A percentile compares a stretch with the other conserved stretches of the same genome.
phyloP scores from a whole-genome alignment of 35 echinoderm and acorn worm genomes.

The Chiridota heheva region DNA sequence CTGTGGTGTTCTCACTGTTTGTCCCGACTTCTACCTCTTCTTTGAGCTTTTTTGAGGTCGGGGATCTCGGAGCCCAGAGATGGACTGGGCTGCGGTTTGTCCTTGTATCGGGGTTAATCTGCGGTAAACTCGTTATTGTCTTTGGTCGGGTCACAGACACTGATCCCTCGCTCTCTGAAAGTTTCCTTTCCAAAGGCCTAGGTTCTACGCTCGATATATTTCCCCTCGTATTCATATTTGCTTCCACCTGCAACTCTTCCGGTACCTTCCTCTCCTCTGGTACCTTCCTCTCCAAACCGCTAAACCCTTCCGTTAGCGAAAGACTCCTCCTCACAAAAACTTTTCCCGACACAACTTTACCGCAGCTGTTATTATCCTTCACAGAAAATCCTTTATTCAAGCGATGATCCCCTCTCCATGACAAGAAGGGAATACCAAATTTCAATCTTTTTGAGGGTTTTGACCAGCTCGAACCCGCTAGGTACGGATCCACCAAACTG shows the following conservation, averaged over 20 bases:
- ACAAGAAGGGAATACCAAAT: slow-evolving; percentile 32
- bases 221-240: too few species aligned
- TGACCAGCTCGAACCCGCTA: not conserved
- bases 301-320: slow-evolving; percentile 29
- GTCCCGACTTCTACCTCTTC: not conserved
- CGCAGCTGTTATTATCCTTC: slow-evolving; percentile 33
- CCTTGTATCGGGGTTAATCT: not conserved
- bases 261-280: too few species aligned
- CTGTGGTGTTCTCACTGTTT: slow-evolving; percentile 48
- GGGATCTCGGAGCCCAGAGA: slow-evolving; percentile 33
- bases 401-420: slow-evolving; percentile 23
- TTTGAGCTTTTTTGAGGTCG: slow-evolving; percentile 10
- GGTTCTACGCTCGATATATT: too few species aligned
- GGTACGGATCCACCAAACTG: not conserved
- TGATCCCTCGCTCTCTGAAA: too few species aligned
- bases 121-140: not conserved
- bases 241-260: too few species aligned
- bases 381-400: slow-evolving; percentile 14
- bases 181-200: too few species aligned
- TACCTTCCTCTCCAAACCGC: too few species aligned
- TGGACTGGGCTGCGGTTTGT: slow-evolving; percentile 46
- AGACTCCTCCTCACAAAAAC: slow-evolving; percentile 13
- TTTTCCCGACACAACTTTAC: slow-evolving; percentile 2
- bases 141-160: too few species aligned
- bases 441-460: slow-evolving; percentile 13